Conservation (phyloP, 2,888 invertebrate genomes). For the Xanthia togata region DNA sequence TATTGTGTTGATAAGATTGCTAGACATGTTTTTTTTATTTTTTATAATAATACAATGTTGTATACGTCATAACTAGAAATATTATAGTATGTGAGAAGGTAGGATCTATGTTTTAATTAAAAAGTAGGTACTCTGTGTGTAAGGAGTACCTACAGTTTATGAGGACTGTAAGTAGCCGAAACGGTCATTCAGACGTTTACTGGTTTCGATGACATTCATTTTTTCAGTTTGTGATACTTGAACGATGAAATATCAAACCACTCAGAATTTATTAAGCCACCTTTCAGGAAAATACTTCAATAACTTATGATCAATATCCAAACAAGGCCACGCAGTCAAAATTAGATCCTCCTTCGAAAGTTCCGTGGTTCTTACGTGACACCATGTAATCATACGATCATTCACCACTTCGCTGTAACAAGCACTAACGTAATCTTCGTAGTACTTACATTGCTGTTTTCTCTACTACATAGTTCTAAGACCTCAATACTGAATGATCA, state of each 20-base stretch:
- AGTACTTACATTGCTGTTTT: constrained; percentile 53
- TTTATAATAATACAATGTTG: not conserved
- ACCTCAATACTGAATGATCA: constrained; percentile 20
- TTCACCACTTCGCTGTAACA: constrained; percentile 21
- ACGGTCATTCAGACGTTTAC: not conserved
- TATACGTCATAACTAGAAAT: not conserved
- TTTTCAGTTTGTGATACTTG: not conserved
- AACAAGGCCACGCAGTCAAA: constrained; percentile 45
- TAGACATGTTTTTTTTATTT: not conserved
- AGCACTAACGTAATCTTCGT: constrained; percentile 6
- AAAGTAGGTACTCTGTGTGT: not conserved
- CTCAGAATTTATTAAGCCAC: not conserved
- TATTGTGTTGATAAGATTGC: not conserved
- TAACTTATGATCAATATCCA: constrained; percentile 21
- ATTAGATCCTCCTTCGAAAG: constrained; percentile 59
- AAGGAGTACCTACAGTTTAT: not conserved
- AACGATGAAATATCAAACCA: not conserved
- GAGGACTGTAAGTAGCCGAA: not conserved
- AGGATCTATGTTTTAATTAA: not conserved
- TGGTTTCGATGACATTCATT: not conserved
- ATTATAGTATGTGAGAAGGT: not conserved
- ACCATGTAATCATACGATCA: constrained; percentile 42
- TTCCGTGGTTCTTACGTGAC: constrained; percentile 53
- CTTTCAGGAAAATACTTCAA: constrained; percentile 42
- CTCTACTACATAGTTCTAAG: not conserved